phyloP scores from a whole-genome alignment of 2,888 invertebrate genomes.

The Drosophila meridiana region DNA sequence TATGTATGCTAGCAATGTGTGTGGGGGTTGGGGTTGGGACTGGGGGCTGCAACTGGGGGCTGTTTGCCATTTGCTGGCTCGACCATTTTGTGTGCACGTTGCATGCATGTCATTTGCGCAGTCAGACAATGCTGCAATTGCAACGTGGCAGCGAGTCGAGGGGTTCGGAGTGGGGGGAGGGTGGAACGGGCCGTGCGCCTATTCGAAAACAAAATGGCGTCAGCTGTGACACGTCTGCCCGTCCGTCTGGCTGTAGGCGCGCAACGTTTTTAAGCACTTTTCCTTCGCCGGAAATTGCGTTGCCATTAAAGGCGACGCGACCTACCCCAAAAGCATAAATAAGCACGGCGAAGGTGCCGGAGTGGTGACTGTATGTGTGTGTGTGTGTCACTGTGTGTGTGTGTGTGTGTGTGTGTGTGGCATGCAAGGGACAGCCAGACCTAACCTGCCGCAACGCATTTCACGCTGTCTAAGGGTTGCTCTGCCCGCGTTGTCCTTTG shows the following conservation, averaged over 20 bases:
- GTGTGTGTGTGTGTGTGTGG: constrained; percentile 2
- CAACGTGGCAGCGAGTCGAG: constrained; percentile 13
- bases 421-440: constrained; percentile 47
- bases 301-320: constrained; percentile 67
- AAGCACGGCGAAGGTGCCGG: constrained; percentile 1
- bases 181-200: constrained; percentile 21
- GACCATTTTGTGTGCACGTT: constrained; percentile 75
- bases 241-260: constrained; percentile 10
- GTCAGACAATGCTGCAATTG: constrained; percentile 64
- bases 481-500: constrained; percentile 2
- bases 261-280: constrained; percentile 24
- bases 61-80: constrained; percentile 66
- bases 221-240: constrained; percentile 29
- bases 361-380: not conserved
- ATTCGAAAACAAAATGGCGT: constrained; percentile 70
- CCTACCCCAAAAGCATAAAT: constrained; percentile 65
- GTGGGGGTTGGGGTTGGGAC: not conserved
- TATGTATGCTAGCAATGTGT: constrained; percentile 14
- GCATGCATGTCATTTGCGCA: constrained; percentile 80
- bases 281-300: constrained; percentile 65
- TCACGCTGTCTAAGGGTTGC: constrained; percentile 75
- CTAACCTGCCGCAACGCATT: constrained; percentile 83
- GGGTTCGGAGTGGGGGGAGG: not conserved
- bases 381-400: not conserved
- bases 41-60: not conserved